phyloP scores from a whole-genome alignment of 1,140 invertebrate genomes.

The Penaeus vannamei region DNA sequence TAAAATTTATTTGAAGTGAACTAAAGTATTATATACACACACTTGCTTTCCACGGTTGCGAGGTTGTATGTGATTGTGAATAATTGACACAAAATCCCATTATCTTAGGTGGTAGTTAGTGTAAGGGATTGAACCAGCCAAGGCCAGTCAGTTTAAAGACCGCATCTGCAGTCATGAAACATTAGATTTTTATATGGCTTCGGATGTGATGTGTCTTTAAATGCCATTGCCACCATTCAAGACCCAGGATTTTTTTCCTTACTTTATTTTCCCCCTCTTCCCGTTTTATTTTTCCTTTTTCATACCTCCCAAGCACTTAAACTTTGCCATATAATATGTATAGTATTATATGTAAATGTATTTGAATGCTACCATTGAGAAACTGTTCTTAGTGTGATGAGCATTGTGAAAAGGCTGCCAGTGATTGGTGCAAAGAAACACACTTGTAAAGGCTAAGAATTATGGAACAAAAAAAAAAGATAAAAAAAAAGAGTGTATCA shows the following conservation, averaged over 20 bases:
- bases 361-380: conserved; percentile 44
- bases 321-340: conserved; percentile 30
- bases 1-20: conserved; percentile 30
- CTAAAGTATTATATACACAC: conserved; percentile 3
- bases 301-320: conserved; percentile 19
- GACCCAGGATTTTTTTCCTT: background rate
- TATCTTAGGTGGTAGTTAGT: background rate
- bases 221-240: conserved; percentile 25
- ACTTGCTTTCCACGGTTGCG: conserved; percentile 27
- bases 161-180: conserved; percentile 27
- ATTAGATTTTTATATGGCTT: conserved; percentile 49
- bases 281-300: background rate
- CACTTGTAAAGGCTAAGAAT: conserved; percentile 25
- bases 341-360: conserved; percentile 32
- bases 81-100: conserved; percentile 19
- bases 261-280: no score
- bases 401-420: conserved; percentile 30
- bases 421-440: conserved; percentile 51
- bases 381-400: conserved; percentile 2
- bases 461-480: no score
- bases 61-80: conserved; percentile 18
- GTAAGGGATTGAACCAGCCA: background rate
- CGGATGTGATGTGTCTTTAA: conserved; percentile 40
- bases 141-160: no score
- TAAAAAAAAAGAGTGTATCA: no score